Evolutionary conservation across 1,140 invertebrate genomes (phyloP), one percentile per base, ranked within the genome.

Genomic region (Drosophila orosa): DNA sequence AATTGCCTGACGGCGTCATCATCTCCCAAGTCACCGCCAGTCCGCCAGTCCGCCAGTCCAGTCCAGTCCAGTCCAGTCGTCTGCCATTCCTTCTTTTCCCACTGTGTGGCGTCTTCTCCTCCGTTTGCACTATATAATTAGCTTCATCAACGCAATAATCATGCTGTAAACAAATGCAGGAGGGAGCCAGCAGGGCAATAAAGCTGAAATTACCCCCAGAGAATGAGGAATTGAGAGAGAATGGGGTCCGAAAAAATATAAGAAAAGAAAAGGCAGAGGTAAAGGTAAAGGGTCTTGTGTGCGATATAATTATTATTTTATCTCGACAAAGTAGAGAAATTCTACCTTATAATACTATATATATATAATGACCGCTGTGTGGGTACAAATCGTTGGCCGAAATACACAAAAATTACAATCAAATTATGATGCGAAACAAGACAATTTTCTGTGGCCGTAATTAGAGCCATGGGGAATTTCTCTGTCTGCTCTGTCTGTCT

Each of bases 81-180:
- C 44, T 13, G 31, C 27, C 22, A 33, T 24, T 15, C 42, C 27
- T 22, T 22, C 25, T 7, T 48, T 68, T 29, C 47, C 52, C 48
- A 47, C 47, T 47, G 37, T 39, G 29, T 52, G 47, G 54, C 71
- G 58, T 80, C 71, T 62, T 37, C 74, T 63, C 47, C 19, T 24
- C 50, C 31, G 50, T 35, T 48, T 83, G 77, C 73, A 90, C 84
- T 66, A 87, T 90, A 83, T 90, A 90, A 90, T 90, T 90, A 90
- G 86, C 75, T 87, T 75, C 86, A 90, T 90, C 86, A 86, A 63
- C 82, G 79, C 87, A 90, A 90, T 77, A 90, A 90, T 90, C 85
- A 90, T 87, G 76, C 75, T 56, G 79, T 80, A 90, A 90, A 77
- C 72, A 85, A 85, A 81, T 72, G 59, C 71, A 62, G 13, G 31